A percentile compares a stretch with the other conserved stretches of the same genome.
phyloP scores from a whole-genome alignment of 2,888 invertebrate species.

The Noctua comes region DNA sequence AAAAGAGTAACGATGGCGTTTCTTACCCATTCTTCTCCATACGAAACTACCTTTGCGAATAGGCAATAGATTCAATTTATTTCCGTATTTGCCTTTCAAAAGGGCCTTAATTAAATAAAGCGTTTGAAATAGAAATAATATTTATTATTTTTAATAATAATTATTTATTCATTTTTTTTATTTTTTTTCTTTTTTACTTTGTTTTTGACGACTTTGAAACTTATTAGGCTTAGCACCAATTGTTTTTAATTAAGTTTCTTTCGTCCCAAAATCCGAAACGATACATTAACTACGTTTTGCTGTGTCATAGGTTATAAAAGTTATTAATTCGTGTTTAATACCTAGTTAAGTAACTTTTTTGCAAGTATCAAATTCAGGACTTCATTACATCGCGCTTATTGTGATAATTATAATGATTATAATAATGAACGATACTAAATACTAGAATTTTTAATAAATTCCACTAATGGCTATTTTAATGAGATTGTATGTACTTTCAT shows the following conservation, averaged over 20 bases:
- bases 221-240: too few species aligned
- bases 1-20: background rate
- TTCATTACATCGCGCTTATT: too few species aligned
- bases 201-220: background rate
- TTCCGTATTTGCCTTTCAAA: background rate
- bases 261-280: background rate
- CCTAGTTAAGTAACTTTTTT: too few species aligned
- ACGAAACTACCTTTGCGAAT: background rate
- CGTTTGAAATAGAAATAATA: background rate
- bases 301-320: background rate
- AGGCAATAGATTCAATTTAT: background rate
- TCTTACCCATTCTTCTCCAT: background rate
- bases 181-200: background rate
- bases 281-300: too few species aligned
- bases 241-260: background rate
- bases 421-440: too few species aligned
- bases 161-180: too few species aligned
- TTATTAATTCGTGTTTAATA: background rate
- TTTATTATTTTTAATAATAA: too few species aligned
- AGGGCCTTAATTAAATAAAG: background rate
- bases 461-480: too few species aligned
- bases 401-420: too few species aligned
- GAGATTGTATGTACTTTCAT: too few species aligned
- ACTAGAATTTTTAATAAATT: too few species aligned
- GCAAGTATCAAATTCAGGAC: too few species aligned